Conservation (phyloP, 2,888 invertebrate genomes). For the Aspidiotus rigidus region DNA sequence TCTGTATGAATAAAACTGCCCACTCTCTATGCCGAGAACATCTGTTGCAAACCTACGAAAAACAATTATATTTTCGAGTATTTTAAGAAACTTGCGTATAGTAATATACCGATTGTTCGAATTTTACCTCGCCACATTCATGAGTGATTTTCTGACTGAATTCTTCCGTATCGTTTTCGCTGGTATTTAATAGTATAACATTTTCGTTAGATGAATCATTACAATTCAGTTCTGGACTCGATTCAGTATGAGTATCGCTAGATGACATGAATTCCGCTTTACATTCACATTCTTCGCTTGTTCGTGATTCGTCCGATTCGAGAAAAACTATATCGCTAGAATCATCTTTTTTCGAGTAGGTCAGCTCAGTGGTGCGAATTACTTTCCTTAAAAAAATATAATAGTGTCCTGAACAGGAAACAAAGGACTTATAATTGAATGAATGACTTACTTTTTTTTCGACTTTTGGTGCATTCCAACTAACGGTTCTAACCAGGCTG, state of each 20-base stretch:
- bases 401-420: background rate
- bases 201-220: background rate
- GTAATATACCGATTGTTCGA: no score
- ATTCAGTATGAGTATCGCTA: background rate
- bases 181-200: no score
- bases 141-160: no score
- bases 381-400: background rate
- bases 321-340: slow-evolving; percentile 26
- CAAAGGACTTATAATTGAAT: background rate
- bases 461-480: slow-evolving; percentile 6
- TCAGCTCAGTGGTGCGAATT: background rate
- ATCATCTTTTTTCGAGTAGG: slow-evolving; percentile 18
- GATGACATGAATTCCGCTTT: slow-evolving; percentile 6
- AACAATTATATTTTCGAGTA: no score
- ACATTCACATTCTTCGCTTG: background rate
- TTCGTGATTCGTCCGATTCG: slow-evolving; percentile 11
- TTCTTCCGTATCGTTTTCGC: no score
- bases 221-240: background rate
- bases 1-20: slow-evolving; percentile 71
- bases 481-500: slow-evolving; percentile 68
- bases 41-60: no score
- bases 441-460: slow-evolving; percentile 8
- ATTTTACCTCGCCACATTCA: background rate
- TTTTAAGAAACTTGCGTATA: no score
- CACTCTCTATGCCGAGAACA: slow-evolving; percentile 44